phyloP scores from a whole-genome alignment of 2,888 invertebrate genomes.

The Acanthacorydalis orientalis region DNA sequence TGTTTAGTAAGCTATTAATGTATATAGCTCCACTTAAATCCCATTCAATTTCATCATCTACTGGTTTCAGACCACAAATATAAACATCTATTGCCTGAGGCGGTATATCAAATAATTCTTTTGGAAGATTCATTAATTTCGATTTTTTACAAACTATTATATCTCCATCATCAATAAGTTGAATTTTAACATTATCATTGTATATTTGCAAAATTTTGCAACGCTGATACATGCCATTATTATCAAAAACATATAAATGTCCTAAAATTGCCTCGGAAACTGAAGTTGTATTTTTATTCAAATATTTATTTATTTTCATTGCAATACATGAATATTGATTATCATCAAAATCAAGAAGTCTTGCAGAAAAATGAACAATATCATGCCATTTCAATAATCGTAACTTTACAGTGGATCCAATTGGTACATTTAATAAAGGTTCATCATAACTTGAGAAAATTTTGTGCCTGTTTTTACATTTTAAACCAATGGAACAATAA shows the following conservation, averaged over 20 bases:
- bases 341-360: neutral
- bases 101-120: neutral
- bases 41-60: neutral
- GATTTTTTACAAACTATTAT: neutral
- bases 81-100: slow-evolving; percentile 1
- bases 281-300: neutral
- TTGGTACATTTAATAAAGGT: neutral
- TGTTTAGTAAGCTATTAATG: neutral
- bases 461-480: neutral
- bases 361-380: neutral
- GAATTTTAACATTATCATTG: neutral
- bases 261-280: neutral
- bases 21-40: neutral
- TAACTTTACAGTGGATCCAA: neutral
- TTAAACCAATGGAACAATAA: neutral
- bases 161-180: slow-evolving; percentile 1
- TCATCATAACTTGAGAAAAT: neutral
- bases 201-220: neutral
- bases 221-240: neutral
- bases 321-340: neutral
- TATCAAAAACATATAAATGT: neutral
- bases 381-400: neutral
- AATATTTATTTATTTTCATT: neutral
- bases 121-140: neutral
- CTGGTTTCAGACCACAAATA: neutral